Base-by-base conservation (phyloP, 2,113 vertebrate species). In the Probosciger aterrimus region DNA sequence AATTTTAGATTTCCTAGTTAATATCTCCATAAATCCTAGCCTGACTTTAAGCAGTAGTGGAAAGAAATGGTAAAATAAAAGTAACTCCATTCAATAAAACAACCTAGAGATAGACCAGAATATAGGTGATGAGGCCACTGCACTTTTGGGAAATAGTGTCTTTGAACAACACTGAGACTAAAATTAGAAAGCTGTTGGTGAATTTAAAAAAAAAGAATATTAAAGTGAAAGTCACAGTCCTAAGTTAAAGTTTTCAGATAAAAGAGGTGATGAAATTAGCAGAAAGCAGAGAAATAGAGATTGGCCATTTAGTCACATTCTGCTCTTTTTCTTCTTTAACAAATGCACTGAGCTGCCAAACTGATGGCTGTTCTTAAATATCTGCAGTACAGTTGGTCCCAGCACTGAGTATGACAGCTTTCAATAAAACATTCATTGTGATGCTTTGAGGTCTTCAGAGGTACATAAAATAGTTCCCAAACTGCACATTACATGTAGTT, bases 401-500 rank as follows among this genome's bases (percentile, higher is more conserved):
- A 98, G 30, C 44, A 86, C 75, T 0, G 1, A 91, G 47, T 88
- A 71, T 96, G 96, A 96, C 94, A 97, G 90, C 50, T 96, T 97
- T 96, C 92, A 91, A 97, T 98, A 95, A 97, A 97, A 97, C 93
- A 97, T 96, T 96, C 96, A 94, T 64, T 97, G 95, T 97, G 97
- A 97, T 98, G 83, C 86, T 97, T 94, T 94, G 95, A 95, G 94
- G 91, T 97, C 97, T 98, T 97, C 94, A 92, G 96, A 97, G 97
- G 90, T 96, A 95, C 91, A 96, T 95, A 94, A 97, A 98, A 97
- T 68, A 88, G 96, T 94, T 97, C 98, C 97, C 98, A 97, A 97
- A 98, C 88, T 97, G 97, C 97, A 98, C 96, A 97, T 98, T 98
- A 95, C 78, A 95, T 92, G 84, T 86, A 97, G 88, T 95, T 98